Conservation (phyloP, 2,888 invertebrate species). For the Synanthedon formicaeformis region DNA sequence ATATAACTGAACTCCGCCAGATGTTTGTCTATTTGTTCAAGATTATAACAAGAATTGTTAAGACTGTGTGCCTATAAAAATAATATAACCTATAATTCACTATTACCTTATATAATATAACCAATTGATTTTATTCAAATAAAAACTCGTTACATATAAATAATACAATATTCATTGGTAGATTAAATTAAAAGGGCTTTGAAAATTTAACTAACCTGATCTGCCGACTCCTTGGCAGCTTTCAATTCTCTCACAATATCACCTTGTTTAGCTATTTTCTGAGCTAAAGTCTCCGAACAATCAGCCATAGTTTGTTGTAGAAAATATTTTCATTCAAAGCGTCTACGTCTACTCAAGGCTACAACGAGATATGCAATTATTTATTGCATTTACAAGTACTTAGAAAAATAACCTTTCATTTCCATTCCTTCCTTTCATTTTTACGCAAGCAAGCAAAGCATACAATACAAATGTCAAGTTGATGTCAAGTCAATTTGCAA, state of each 20-base stretch:
- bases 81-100: slow-evolving; percentile 5
- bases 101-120: not conserved
- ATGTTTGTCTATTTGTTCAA: slow-evolving; percentile 47
- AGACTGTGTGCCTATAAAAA: slow-evolving; percentile 41
- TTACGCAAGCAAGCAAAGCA: slow-evolving; percentile 8
- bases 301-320: slow-evolving; percentile 37
- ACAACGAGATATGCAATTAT: slow-evolving; percentile 30
- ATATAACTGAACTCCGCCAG: slow-evolving; percentile 69
- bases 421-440: slow-evolving; percentile 33
- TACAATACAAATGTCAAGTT: not conserved
- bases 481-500: too few relatives aligned
- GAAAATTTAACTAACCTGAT: slow-evolving; percentile 70
- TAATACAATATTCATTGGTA: slow-evolving; percentile 23
- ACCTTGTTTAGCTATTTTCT: slow-evolving; percentile 75
- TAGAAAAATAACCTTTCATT: slow-evolving; percentile 26
- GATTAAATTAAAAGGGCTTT: not conserved
- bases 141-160: not conserved
- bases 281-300: slow-evolving; percentile 38
- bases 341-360: slow-evolving; percentile 28
- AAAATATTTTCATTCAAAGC: slow-evolving; percentile 1
- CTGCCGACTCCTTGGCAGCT: slow-evolving; percentile 80
- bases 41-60: slow-evolving; percentile 19
- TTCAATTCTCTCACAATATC: slow-evolving; percentile 86
- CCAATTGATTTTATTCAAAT: not conserved
- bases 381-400: slow-evolving; percentile 5